Base-by-base conservation (phyloP, 2,888 invertebrate species). In the Parnassius apollo region DNA sequence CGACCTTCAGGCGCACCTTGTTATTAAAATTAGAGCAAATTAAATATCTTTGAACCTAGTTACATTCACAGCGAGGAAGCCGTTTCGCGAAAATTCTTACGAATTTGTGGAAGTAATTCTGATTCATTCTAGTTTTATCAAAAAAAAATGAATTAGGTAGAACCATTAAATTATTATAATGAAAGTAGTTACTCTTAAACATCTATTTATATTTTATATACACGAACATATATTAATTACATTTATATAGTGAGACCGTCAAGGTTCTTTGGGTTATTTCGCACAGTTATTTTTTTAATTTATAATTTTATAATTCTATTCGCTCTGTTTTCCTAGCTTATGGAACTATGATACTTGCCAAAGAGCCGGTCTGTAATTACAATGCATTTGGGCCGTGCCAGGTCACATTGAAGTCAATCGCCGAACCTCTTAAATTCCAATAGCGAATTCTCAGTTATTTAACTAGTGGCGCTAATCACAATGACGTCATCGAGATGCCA, bases 311-410 rank as follows among this genome's bases (percentile, higher is more conserved):
- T 35, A 35, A 35, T 35, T 7, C 7, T 35, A 35, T 35, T 35
- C 35, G 3, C 1, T 0, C 44, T 44, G 3, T 44, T 44, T 18
- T 18, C 4, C 49, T 7, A 49, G 13, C n/a, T 52, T 22, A 2
- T 51, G 25, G 10, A 52, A n/a, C 25, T 42, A 8, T 3, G 8
- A 11, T n/a, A n/a, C 35, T 52, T 72, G 71, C 71, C 71, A 70
- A 73, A 70, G 71, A 74, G 71, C 69, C 66, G 70, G 69, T 71
- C 69, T 62, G 65, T 78, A 75, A 78, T 77, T 75, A 75, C 73
- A 68, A 71, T 67, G 69, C 66, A 68, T 72, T 69, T 66, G 65
- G 69, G 64, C 57, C 64, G 59, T 57, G 35, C 42, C 57, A 56
- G 44, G 42, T 53, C 54, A 45, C 63, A 71, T 74, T 74, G n/a